Base-by-base conservation (phyloP, 2,113 vertebrate genomes). In the Brachyhypopomus gauderio region DNA sequence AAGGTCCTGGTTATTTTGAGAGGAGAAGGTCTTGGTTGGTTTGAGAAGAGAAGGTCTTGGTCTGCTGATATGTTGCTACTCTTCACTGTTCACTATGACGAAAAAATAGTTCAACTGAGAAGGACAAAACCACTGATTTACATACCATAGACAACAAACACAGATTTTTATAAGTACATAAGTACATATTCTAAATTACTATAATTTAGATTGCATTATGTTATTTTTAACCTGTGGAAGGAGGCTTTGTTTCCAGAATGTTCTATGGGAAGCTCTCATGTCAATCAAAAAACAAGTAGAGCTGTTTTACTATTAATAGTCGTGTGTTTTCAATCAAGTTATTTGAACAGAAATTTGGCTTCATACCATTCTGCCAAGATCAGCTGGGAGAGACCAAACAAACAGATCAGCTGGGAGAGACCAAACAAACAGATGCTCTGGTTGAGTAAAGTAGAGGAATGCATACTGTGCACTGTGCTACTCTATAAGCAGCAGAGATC, bases 141-240 rank as follows among this genome's bases (percentile, higher is more conserved):
- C 30, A 30, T 30, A 2, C 3, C 30, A 30, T 30, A 30, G n/a
- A n/a, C 20, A 45, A 55, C 14, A 67, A 30, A 67, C 60, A 77
- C 34, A 7, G 45, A 22, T 20, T 36, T 56, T 4, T 56, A 78
- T 77, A 72, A 41, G 66, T 52, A 84, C 69, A 73, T 52, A 76
- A 80, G 69, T 64, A 80, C 64, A 73, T 27, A 67, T n/a, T 63
- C 75, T 34, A 84, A 59, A 81, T 77, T 77, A 84, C 83, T 81
- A 48, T 81, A 72, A 69, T 78, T 81, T 25, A 73, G 23, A 45
- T 45, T 81, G 78, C 69, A 36, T 84, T 80, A 52, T 66, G 81
- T 74, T 60, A 74, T 78, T 72, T 20, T 81, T 23, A 72, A 64
- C 60, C 52, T 27, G n/a, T 16, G 36, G 59, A 41, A 64, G 63